These are phyloP conservation scores for Spea bombifrons DNA, from an alignment of 2,113 vertebrate species.

Conservation along the genomic window DNA sequence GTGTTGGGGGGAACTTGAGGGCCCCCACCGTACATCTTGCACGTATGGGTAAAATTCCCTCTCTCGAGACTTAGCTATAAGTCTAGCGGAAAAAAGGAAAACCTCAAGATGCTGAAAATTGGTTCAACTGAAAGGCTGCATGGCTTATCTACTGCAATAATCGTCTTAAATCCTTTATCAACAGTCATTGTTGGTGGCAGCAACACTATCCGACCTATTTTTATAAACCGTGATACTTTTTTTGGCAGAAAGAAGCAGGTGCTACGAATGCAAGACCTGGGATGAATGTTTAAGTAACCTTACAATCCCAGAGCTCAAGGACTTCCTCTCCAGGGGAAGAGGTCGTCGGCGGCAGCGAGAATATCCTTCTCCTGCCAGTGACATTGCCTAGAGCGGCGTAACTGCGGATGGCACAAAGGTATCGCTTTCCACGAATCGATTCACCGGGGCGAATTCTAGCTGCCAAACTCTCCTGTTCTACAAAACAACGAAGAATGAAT, in stretches of 20 bases:
- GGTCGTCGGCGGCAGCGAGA: slow-evolving; percentile 28
- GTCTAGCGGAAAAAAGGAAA: too few species aligned
- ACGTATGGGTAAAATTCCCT: too few species aligned
- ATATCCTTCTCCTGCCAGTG: slow-evolving; percentile 12
- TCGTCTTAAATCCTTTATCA: not conserved
- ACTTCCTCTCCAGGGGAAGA: slow-evolving; percentile 25
- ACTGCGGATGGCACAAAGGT: not conserved
- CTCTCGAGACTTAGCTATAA: too few species aligned
- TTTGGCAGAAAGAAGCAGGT: slow-evolving; percentile 38
- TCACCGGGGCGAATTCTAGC: not conserved
- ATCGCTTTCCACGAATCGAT: slow-evolving; percentile 16
- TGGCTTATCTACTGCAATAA: too few species aligned
- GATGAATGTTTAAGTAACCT: slow-evolving; percentile 26
- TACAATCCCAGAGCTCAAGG: slow-evolving; percentile 4
- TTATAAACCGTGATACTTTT: not conserved
- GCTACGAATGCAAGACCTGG: slow-evolving; percentile 2
- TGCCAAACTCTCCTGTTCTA: not conserved
- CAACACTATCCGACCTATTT: not conserved
- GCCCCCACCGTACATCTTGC: too few species aligned
- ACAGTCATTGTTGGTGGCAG: not conserved
- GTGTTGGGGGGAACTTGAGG: too few species aligned
- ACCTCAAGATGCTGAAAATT: too few species aligned
- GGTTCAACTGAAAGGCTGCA: too few species aligned
- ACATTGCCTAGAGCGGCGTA: slow-evolving; percentile 7
- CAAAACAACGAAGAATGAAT: not conserved